Conservation (phyloP, 2,797 vertebrate species). For the Smutsia temminckii region DNA sequence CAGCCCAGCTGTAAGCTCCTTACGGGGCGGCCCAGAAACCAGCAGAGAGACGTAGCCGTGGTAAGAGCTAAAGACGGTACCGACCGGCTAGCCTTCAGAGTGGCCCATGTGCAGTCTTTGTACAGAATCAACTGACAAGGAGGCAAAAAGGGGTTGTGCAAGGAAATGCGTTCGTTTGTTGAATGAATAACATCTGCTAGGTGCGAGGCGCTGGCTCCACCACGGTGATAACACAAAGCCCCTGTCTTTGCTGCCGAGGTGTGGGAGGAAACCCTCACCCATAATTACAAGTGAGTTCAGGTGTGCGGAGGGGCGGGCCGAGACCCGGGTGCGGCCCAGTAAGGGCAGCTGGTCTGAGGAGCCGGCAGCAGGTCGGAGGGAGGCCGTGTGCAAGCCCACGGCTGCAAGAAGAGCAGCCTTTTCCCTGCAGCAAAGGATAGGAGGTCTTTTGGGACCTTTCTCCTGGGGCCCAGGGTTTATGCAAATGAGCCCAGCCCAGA, state of each 20-base stretch:
- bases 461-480: constrained; percentile 16
- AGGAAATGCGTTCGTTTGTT: fast-evolving
- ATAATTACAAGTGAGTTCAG: background rate
- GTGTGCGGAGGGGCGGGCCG: background rate
- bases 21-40: background rate
- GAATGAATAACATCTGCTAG: background rate
- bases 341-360: background rate
- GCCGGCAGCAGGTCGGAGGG: background rate
- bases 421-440: background rate
- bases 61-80: background rate
- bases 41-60: background rate
- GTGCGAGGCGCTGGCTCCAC: fast-evolving
- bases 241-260: background rate
- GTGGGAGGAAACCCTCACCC: background rate
- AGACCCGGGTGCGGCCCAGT: background rate
- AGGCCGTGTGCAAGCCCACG: background rate
- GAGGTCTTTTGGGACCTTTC: background rate
- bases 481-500: constrained; percentile 14
- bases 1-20: background rate
- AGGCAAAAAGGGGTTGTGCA: fast-evolving
- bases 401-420: background rate
- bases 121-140: background rate
- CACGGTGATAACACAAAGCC: fast-evolving
- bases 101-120: fast-evolving
- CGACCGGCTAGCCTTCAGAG: fast-evolving